Conservation (phyloP, 2,888 invertebrate species). For the Syrista parreyssii region DNA sequence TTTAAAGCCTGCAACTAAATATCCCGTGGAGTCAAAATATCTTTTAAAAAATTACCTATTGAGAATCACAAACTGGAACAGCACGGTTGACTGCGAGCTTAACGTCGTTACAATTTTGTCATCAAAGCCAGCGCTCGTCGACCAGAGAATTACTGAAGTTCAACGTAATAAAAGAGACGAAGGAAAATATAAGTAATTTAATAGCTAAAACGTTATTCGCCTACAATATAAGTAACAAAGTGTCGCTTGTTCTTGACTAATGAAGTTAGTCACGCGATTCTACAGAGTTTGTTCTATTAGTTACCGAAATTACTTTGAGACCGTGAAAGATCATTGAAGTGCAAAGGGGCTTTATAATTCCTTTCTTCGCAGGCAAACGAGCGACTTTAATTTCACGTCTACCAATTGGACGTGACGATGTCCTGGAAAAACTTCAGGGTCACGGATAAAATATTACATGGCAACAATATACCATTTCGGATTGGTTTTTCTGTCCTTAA, state of each 20-base stretch:
- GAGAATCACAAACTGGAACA: neutral
- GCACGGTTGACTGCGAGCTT: neutral
- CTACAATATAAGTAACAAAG: neutral
- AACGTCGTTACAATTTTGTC: neutral
- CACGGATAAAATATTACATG: neutral
- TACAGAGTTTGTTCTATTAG: neutral
- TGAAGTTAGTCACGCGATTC: neutral
- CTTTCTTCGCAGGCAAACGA: neutral
- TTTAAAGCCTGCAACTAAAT: neutral
- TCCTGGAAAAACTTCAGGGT: neutral
- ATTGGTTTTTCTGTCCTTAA: neutral
- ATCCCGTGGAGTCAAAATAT: neutral
- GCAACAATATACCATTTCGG: neutral
- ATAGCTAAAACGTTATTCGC: neutral
- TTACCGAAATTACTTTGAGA: neutral
- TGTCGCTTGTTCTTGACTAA: neutral
- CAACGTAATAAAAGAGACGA: neutral
- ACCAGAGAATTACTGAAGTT: neutral
- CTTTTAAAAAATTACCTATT: neutral
- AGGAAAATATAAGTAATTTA: neutral
- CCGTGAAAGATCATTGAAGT: neutral
- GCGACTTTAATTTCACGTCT: neutral
- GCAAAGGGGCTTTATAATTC: neutral
- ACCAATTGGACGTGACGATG: neutral
- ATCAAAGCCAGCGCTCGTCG: neutral